These are phyloP conservation scores for Syngnathus rostellatus DNA, from an alignment of 2,797 vertebrate species.

Conservation along the genomic window DNA sequence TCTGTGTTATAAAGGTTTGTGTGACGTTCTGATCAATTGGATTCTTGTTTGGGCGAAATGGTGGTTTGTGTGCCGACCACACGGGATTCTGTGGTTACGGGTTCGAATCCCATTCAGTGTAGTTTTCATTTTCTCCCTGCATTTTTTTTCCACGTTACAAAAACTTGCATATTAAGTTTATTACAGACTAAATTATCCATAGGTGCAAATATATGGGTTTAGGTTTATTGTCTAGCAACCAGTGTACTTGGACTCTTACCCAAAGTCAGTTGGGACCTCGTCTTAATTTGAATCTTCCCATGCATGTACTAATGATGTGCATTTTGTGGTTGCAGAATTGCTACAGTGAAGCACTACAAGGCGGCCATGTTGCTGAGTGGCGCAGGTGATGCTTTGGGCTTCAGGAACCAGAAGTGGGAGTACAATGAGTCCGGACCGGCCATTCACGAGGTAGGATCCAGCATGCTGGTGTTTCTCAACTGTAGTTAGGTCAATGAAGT, in stretches of 20 bases:
- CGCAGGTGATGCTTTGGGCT: slow-evolving; percentile 76
- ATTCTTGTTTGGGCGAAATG: not conserved
- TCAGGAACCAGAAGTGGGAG: slow-evolving; percentile 71
- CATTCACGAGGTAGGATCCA: slow-evolving; percentile 62
- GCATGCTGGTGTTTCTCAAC: not conserved
- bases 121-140: too few relatives aligned
- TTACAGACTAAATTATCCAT: too few relatives aligned
- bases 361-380: slow-evolving; percentile 79
- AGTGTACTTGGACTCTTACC: too few relatives aligned
- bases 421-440: slow-evolving; percentile 67
- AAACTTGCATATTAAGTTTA: too few relatives aligned
- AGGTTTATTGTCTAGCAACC: too few relatives aligned
- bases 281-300: too few relatives aligned
- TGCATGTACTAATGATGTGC: not conserved
- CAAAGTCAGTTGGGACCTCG: too few relatives aligned
- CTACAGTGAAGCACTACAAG: slow-evolving; percentile 60
- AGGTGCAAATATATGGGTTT: not conserved
- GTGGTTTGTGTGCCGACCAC: not conserved
- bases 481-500: too few relatives aligned
- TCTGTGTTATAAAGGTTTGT: not conserved
- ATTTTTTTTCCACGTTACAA: too few relatives aligned
- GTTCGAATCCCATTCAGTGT: not conserved
- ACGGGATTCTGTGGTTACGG: not conserved
- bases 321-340: slow-evolving; percentile 12
- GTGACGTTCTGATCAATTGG: not conserved